phyloP scores from a whole-genome alignment of 2,888 invertebrate genomes.

The Onthophagus sagittarius region DNA sequence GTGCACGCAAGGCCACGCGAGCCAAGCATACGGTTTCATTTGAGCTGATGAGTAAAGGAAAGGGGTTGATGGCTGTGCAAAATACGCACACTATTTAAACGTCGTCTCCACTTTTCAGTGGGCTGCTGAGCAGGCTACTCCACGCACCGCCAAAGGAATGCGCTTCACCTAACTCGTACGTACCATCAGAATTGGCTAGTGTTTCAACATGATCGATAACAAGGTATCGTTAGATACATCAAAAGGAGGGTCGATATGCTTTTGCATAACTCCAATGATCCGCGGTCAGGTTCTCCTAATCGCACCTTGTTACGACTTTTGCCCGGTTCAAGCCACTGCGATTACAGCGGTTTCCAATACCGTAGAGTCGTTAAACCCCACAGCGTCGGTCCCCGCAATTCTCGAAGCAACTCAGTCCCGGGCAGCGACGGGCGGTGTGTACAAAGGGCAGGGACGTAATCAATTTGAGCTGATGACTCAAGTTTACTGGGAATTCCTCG shows the following conservation, averaged over 20 bases:
- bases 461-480: slow-evolving; percentile 53
- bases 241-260: background rate
- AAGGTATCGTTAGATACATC: too few species aligned
- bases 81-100: background rate
- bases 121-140: background rate
- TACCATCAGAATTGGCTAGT: background rate
- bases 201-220: too few species aligned
- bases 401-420: slow-evolving; percentile 65
- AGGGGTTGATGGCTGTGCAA: background rate
- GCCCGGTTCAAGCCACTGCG: slow-evolving; percentile 68
- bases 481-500: slow-evolving; percentile 67
- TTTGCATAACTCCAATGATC: slow-evolving; percentile 43
- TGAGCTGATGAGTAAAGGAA: too few species aligned
- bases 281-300: slow-evolving; percentile 61
- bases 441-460: too few species aligned
- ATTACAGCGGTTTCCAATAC: slow-evolving; percentile 55
- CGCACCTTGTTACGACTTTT: slow-evolving; percentile 65
- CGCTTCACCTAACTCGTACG: background rate
- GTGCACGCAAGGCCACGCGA: too few species aligned
- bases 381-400: slow-evolving; percentile 55
- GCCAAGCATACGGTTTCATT: too few species aligned
- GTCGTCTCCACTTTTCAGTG: too few species aligned
- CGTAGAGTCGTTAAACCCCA: slow-evolving; percentile 47
- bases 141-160: background rate
- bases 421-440: too few species aligned